Evolutionary conservation across 2,113 vertebrate species (phyloP), one percentile per base, ranked within the genome.

Genomic region (Anguilla rostrata): DNA sequence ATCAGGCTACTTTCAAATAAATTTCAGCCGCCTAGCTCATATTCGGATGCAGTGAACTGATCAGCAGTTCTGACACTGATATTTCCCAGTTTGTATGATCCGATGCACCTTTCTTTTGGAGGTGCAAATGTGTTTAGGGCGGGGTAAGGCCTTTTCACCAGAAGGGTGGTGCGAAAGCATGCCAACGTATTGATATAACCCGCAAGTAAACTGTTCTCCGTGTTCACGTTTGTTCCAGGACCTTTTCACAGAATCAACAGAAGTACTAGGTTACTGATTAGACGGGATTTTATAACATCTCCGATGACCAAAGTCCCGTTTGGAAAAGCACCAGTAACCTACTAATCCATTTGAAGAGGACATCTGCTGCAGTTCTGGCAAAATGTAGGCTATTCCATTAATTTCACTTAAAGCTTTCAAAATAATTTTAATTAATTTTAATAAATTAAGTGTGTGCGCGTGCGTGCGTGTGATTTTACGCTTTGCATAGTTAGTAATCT

Each of bases 271-370:
- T 95, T 94, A 95, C 94, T 95, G 90, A 94, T 94, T 93, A 93
- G 89, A 90, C 63, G 82, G 90, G 71, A 92, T 92, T 88, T 87
- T 90, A 84, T 91, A 92, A 89, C 90, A 88, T 83, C 71, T 87
- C 75, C 89, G 87, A 89, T 92, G 91, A 91, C 71, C 93, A 95
- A 95, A 95, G 95, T 95, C 92, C 92, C 22, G 86, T 83, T 89
- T 88, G 87, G 41, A 87, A 53, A 79, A 57, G 79, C 87, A 85
- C 86, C 63, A 20, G 20, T 60, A 82, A 83, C 11, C 82, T 40
- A 82, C 86, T 86, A 87, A 53, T 53, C 49, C 88, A 80, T 82
- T 5, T 84, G 53, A 39, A 39, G 2, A 81, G 83, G 83, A 91
- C 81, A 66, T 16, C 87, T 34, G 85, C 87, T 86, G 81, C 86